Percentiles rank a stretch among this genome's conserved stretches.
Conservation (phyloP, 1,140 invertebrate genomes). For the Saxidomus purpurata region DNA sequence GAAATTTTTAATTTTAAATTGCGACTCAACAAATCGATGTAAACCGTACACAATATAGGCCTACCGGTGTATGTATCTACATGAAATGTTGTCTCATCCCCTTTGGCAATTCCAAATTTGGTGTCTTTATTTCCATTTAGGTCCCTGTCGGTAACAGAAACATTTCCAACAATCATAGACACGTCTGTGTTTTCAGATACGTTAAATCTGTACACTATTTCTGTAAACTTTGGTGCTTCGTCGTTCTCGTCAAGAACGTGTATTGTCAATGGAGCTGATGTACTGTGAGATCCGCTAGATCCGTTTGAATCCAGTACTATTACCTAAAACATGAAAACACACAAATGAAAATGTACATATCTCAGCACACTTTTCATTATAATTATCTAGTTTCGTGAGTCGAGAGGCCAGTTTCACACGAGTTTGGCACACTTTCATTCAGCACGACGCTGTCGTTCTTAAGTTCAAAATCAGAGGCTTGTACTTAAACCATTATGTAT, state of each 20-base stretch:
- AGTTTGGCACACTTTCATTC: no score
- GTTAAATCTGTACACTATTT: neutral
- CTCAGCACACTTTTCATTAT: no score
- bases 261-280: neutral
- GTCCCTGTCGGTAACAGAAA: slow-evolving; percentile 36
- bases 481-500: no score
- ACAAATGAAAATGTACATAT: no score
- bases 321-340: slow-evolving; percentile 18
- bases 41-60: neutral
- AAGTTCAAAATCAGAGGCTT: no score
- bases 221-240: slow-evolving; percentile 19
- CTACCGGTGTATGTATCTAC: slow-evolving; percentile 29
- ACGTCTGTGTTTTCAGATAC: slow-evolving; percentile 21
- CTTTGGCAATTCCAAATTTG: neutral
- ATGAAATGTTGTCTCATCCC: neutral
- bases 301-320: slow-evolving; percentile 22
- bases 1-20: no score
- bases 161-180: slow-evolving; percentile 15
- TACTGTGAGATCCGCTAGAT: no score
- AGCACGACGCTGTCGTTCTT: no score
- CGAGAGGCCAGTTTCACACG: no score
- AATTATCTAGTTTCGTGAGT: no score
- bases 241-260: slow-evolving; percentile 46
- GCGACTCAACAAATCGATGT: no score
- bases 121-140: neutral